A percentile compares a stretch with the other conserved stretches of the same genome.
Conservation (phyloP, 2,888 invertebrate species). For the Ceratothoa steindachneri region DNA sequence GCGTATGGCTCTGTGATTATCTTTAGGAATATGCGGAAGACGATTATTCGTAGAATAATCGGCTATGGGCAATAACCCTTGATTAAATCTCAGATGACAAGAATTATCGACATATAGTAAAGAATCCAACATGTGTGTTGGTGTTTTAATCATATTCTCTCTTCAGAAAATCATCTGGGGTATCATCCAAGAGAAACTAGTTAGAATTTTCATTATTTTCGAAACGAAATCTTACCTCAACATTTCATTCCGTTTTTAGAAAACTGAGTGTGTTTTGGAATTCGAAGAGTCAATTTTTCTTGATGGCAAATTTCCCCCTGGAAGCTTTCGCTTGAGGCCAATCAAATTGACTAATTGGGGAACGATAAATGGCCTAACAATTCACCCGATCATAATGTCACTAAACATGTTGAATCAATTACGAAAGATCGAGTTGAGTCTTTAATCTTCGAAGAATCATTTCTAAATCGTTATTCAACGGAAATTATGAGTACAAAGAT, state of each 20-base stretch:
- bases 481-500: not conserved
- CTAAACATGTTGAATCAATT: not conserved
- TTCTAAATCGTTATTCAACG: not conserved
- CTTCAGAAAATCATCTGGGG: not conserved
- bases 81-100: not conserved
- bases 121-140: not conserved
- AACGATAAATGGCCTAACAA: not conserved
- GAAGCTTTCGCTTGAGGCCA: not conserved
- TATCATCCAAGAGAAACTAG: not conserved
- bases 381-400: not conserved
- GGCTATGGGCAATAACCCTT: not conserved
- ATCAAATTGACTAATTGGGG: not conserved
- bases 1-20: not conserved
- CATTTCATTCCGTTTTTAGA: not conserved
- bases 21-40: not conserved
- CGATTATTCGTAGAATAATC: not conserved
- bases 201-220: not conserved
- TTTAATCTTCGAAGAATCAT: not conserved
- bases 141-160: not conserved
- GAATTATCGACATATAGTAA: not conserved
- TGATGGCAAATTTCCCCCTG: not conserved
- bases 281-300: not conserved
- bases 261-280: not conserved
- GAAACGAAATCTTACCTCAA: not conserved
- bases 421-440: not conserved